Evolutionary conservation across 2,797 vertebrate species (phyloP), one percentile per base, ranked within the genome.

Genomic region (Ptychadena robeensis): DNA sequence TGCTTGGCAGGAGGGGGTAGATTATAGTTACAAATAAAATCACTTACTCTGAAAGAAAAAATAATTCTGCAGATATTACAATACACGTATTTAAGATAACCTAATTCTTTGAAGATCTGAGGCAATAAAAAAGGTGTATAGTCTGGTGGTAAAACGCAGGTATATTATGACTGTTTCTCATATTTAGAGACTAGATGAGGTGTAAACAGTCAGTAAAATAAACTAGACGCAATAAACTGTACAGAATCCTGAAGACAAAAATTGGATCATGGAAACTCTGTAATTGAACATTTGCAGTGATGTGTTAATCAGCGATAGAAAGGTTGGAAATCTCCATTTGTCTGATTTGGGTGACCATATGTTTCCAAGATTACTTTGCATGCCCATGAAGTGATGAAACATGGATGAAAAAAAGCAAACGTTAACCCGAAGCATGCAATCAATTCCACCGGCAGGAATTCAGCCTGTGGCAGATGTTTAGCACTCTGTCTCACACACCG

Each of bases 341-440:
- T 84, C 74, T 84, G 44, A 70, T 79, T 38, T 28, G 64, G 44
- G 69, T 84, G 77, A 80, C 71, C 82, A 70, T 64, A 84, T 80
- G 77, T 84, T 84, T 84, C 82, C 82, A 74, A 80, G 82, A 80
- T 67, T 34, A 59, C 66, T 69, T 48, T 75, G 28, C 77, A 84
- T 84, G 82, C 48, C 71, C 77, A 73, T 69, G 77, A 73, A 70
- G 77, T 84, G 77, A 74, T 84, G 77, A 84, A 84, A 84, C 64
- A 38, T 63, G 64, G 73, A 69, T 35, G 64, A 84, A 74, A 80
- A 78, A 84, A 84, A 73, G 76, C 76, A 79, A 80, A 84, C 77
- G 80, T 59, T 74, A 73, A 84, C 70, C 77, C 80, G 71, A 63
- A 84, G 67, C 65, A 35, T 25, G 75, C 69, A 76, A 82, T 76